Base-by-base conservation (phyloP, 2,888 invertebrate genomes). In the Acholoe squamosa region DNA sequence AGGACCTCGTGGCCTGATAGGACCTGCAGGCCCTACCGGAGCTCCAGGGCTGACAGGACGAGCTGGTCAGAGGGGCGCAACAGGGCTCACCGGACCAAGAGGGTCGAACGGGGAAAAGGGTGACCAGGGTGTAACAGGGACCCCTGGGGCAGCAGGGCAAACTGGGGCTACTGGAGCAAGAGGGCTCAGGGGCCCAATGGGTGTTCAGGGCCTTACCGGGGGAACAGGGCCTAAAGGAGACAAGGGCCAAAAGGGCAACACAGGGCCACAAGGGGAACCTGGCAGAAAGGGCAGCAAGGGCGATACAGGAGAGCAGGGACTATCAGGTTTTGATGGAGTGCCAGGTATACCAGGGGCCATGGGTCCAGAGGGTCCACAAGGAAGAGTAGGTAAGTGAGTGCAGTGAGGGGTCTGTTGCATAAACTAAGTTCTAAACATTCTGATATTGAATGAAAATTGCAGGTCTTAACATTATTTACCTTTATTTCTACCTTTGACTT, bases 141-240 rank as follows among this genome's bases (percentile, higher is more conserved):
- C 52, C 19, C 0, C 25, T 10, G 86, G 86, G 52, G 25, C 14
- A 14, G 31, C 22, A 0, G 86, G 86, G 10, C 28, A 71, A 19
- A 61, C 19, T 28, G 93, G 93, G 54, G 71, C 61, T n/a, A 80
- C 84, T 25, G 99, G 99, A 52, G 97, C 98, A 5, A 97, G 97
- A 67, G 94, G 94, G 34, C 91, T 92, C 14, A 92, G 92, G 16
- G 93, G 93, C 12, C 76, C 71, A n/a, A 25, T 56, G n/a, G 93
- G 93, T 16, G 33, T 34, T 28, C 86, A 86, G 54, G 86, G 86
- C 10, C 54, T 52, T 0, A 86, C 86, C 19, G 89, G 61, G 28
- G n/a, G n/a, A 14, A 19, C 61, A 12, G 89, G 71, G 31, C 14
- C 19, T 22, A 89, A 61, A n/a, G 89, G 89, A 33, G 28, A n/a